phyloP scores from a whole-genome alignment of 2,113 vertebrate genomes.

The Oryzias celebensis region DNA sequence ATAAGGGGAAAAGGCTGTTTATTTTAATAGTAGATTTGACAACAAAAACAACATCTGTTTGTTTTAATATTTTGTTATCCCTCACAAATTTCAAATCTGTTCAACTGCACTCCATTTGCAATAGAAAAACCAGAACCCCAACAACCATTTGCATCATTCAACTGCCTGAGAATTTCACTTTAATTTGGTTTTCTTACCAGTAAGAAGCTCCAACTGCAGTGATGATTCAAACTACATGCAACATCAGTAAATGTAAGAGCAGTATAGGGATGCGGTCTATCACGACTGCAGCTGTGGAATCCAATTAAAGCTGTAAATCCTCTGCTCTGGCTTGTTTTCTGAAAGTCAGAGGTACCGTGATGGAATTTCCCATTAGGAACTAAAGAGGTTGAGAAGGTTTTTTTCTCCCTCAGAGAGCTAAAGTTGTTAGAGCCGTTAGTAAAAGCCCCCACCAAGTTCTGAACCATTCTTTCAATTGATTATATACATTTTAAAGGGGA shows the following conservation, averaged over 20 bases:
- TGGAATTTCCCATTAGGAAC: constrained; percentile 13
- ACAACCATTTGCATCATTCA: neutral
- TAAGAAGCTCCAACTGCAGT: neutral
- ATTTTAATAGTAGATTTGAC: too few species aligned
- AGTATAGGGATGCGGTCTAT: neutral
- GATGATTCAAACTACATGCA: constrained; percentile 3
- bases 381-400: constrained; percentile 26
- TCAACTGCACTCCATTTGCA: neutral
- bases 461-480: constrained; percentile 35
- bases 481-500: constrained; percentile 25
- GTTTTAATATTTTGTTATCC: too few species aligned
- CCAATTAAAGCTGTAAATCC: constrained; percentile 3
- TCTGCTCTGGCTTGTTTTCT: constrained; percentile 13
- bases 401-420: constrained; percentile 4
- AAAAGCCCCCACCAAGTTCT: constrained; percentile 5
- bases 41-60: too few species aligned
- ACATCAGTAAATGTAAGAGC: constrained; percentile 16
- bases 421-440: neutral
- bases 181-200: neutral
- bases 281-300: neutral
- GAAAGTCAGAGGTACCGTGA: constrained; percentile 19
- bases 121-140: neutral
- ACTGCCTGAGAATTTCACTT: neutral
- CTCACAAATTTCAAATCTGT: too few species aligned
- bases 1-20: too few species aligned